Conservation (phyloP, 1,140 invertebrate species). For the Phortica variegata region DNA sequence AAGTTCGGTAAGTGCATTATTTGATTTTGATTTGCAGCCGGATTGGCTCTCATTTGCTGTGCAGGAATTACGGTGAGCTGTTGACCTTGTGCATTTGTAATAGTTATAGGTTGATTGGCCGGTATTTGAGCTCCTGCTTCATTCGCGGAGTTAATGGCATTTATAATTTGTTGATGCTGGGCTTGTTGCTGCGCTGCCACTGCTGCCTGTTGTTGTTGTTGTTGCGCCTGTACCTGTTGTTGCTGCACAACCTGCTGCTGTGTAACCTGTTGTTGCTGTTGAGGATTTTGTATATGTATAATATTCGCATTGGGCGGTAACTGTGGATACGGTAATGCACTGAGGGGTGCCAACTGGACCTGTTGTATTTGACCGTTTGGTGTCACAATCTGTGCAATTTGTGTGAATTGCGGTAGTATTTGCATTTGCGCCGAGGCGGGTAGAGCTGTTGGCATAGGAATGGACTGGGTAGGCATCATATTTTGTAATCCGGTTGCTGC, state of each 20-base stretch:
- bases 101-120: constrained; percentile 62
- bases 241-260: constrained; percentile 30
- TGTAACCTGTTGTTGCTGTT: constrained; percentile 30
- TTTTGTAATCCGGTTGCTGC: constrained; percentile 60
- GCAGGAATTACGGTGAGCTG: constrained; percentile 73
- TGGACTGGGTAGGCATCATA: constrained; percentile 44
- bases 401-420: constrained; percentile 74
- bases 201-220: constrained; percentile 32
- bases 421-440: constrained; percentile 60
- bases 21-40: constrained; percentile 22
- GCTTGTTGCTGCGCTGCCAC: constrained; percentile 3
- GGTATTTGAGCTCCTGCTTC: constrained; percentile 57
- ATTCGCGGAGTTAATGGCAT: constrained; percentile 34
- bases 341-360: constrained; percentile 66
- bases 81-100: constrained; percentile 68
- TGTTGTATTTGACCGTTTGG: constrained; percentile 86
- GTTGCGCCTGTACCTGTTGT: constrained; percentile 25
- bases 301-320: constrained; percentile 57
- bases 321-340: constrained; percentile 56
- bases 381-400: constrained; percentile 82
- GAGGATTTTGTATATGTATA: constrained; percentile 50
- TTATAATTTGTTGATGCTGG: constrained; percentile 43
- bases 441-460: constrained; percentile 34
- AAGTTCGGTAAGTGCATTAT: constrained; percentile 51
- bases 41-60: constrained; percentile 58